Base-by-base conservation (phyloP, 2,797 vertebrate genomes). In the Morus bassanus region DNA sequence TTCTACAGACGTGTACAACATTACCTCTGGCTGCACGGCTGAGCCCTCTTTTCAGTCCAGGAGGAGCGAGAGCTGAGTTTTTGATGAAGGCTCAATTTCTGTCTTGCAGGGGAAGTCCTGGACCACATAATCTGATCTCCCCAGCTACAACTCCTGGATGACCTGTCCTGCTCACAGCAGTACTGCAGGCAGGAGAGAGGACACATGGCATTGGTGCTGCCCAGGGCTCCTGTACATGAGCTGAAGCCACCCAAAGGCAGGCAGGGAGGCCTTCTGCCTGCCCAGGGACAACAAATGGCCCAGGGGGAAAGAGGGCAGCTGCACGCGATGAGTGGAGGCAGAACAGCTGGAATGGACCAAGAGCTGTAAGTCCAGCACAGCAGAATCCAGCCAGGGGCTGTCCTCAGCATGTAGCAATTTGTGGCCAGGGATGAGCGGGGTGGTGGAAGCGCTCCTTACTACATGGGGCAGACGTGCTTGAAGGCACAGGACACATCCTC, bases 381-480 rank as follows among this genome's bases (percentile, higher is more conserved):
- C 3, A 3, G 56, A 39, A 39, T 39, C 37, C 24, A 51, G 25
- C n/a, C 24, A 43, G 61, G 8, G 57, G 8, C 41, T 85, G n/a
- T 53, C 46, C 41, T 85, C 48, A 25, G 61, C 39, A 60, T 0
- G 1, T 10, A 57, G 46, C 11, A 33, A 9, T n/a, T 35, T 2
- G 4, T 19, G 50, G 61, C 30, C n/a, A 53, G 37, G 25, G 25
- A n/a, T 0, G 0, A 67, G 30, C 0, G 2, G 43, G 35, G 35
- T 28, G 43, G 54, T 23, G 27, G 27, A 50, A 72, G 31, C 11
- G 14, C 7, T 72, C 45, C 28, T 78, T 7, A 17, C 22, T 25
- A 43, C 35, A 39, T 7, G 51, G 37, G 15, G 21, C 24, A 73
- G 46, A 76, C 0, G 2, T 39, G 41, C 53, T 80, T 1, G 8